Base-by-base conservation (phyloP, 2,888 invertebrate species). In the Cheiracanthium punctorium region DNA sequence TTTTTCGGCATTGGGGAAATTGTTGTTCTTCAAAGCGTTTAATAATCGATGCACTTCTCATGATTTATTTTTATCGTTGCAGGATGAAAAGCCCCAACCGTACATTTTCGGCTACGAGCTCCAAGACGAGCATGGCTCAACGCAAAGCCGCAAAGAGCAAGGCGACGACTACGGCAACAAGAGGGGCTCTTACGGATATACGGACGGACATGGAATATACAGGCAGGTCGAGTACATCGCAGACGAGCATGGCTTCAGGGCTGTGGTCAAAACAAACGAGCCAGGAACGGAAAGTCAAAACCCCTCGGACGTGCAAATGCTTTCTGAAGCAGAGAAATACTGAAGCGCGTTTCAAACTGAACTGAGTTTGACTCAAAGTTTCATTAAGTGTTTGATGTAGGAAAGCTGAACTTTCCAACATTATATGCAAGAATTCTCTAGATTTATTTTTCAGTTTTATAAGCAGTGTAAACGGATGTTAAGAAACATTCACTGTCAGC, bases 51-150 rank as follows among this genome's bases (percentile, higher is more conserved):
- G n/a, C n/a, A n/a, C n/a, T n/a, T n/a, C n/a, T n/a, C n/a, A n/a
- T n/a, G n/a, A n/a, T n/a, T n/a, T n/a, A n/a, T n/a, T 37, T 10
- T 37, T 37, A 37, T 37, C 24, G 20, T 64, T 48, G 7, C 32
- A 84, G 84, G 79, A 69, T 5, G 79, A 79, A 1, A 65, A 79
- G 20, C 89, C 30, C n/a, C 89, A 86, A 28, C 89, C 89, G 5
- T 89, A 89, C 67, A 87, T 82, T 52, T 89, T 88, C 52, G 89
- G 89, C 2, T 89, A 88, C 73, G 88, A 88, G n/a, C 69, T 89
- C n/a, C 72, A 88, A 2, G 89, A 88, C 67, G 88, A 88, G 41
- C 58, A 89, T 29, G 88, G 88, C 0, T 58, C 82, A 12, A 75
- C 79, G 12, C 82, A 80, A 17, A 80, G 71, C 65, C 84, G 82